These are phyloP conservation scores for Laterallus jamaicensis DNA, from an alignment of 2,113 vertebrate genomes.

Conservation along the genomic window DNA sequence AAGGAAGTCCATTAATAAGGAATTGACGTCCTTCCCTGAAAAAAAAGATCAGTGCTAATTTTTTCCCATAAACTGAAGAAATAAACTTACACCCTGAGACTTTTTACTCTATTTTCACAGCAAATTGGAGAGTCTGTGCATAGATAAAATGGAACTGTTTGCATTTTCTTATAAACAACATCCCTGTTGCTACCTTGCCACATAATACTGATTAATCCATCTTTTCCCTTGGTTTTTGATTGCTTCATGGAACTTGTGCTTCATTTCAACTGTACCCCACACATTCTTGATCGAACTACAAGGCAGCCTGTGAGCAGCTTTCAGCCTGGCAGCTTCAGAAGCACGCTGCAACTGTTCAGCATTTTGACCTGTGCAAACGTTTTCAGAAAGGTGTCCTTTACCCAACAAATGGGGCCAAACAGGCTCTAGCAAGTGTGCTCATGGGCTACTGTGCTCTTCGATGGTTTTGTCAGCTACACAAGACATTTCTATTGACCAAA, in stretches of 20 bases:
- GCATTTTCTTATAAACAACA: background rate
- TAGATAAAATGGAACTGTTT: conserved; percentile 30
- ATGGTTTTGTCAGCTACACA: background rate
- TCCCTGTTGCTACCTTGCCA: conserved; percentile 31
- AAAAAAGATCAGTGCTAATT: conserved; percentile 51
- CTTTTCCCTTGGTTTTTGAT: background rate
- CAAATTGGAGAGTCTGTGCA: conserved; percentile 21
- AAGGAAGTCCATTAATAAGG: conserved; percentile 79
- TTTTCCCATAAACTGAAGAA: conserved; percentile 73
- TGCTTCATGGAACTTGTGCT: background rate
- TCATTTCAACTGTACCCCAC: background rate
- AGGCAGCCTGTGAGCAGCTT: background rate
- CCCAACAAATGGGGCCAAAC: background rate
- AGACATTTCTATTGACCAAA: background rate
- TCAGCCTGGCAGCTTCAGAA: background rate
- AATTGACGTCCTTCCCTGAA: conserved; percentile 74
- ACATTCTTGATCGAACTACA: background rate
- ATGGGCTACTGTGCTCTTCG: background rate
- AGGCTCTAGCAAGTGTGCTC: background rate
- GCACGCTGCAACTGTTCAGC: background rate
- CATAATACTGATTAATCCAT: background rate
- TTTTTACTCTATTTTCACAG: conserved; percentile 63
- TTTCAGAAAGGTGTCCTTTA: background rate
- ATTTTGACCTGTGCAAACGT: background rate
- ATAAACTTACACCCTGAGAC: conserved; percentile 59